Evolutionary conservation across 2,888 invertebrate species (phyloP).

Genomic region (Artemia sp.): DNA sequence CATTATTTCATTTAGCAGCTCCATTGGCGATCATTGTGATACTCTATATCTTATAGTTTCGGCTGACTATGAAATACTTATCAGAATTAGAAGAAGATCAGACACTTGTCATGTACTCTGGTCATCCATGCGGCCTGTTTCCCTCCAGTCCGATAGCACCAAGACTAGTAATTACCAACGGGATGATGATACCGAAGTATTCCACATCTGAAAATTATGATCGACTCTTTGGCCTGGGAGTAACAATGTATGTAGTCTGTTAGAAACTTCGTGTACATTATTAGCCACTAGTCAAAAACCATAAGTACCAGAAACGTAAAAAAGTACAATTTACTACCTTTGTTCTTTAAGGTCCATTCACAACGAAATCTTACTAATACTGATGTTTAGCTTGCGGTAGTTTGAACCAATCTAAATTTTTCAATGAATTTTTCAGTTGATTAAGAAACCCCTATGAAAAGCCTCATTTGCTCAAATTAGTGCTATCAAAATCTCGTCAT

Average conservation of each 20-base stretch:
- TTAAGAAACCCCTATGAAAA: neutral
- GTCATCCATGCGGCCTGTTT: constrained; percentile 44
- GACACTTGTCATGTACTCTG: constrained; percentile 43
- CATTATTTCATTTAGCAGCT: too few species aligned
- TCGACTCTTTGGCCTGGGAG: constrained; percentile 42
- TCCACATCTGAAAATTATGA: constrained; percentile 39
- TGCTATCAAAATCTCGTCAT: constrained; percentile 15
- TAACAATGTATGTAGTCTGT: constrained; percentile 35
- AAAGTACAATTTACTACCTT: neutral
- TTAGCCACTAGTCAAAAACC: too few species aligned
- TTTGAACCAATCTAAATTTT: too few species aligned
- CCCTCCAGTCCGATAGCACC: constrained; percentile 35
- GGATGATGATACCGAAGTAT: constrained; percentile 46
- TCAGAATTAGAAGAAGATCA: constrained; percentile 38
- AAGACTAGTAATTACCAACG: constrained; percentile 42
- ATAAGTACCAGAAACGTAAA: too few species aligned
- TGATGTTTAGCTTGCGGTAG: too few species aligned
- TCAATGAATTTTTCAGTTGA: neutral
- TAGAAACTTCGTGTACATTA: too few species aligned
- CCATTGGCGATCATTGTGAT: too few species aligned
- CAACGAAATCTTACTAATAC: too few species aligned
- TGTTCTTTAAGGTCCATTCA: neutral
- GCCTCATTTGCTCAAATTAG: neutral
- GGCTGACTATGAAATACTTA: constrained; percentile 40
- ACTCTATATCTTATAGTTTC: constrained; percentile 34